phyloP scores from a whole-genome alignment of 92 coral and sea anemone genomes.

The Parazoanthus swiftii region DNA sequence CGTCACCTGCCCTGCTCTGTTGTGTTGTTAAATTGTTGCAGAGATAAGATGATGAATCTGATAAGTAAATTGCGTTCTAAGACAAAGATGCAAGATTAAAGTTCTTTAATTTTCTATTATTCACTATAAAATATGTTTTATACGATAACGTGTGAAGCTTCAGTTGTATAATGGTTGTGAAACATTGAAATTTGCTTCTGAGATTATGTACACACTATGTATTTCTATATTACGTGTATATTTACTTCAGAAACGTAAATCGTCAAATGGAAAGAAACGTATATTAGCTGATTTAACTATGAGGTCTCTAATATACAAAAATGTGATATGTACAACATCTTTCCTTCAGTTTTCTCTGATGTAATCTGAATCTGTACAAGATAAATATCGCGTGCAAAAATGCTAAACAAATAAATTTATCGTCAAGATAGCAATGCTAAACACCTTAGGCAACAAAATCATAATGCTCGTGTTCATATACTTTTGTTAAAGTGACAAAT shows the following conservation, averaged over 20 bases:
- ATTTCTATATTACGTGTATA: not conserved
- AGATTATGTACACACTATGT: not conserved
- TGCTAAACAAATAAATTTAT: conserved; percentile 35
- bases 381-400: conserved; percentile 25
- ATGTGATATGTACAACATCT: conserved; percentile 14
- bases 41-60: conserved; percentile 19
- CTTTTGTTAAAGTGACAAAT: conserved; percentile 30
- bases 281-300: not conserved
- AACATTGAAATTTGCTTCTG: not conserved
- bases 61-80: conserved; percentile 2
- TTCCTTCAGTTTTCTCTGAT: not conserved
- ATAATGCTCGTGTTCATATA: conserved; percentile 7
- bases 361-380: conserved; percentile 21
- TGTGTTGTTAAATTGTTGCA: conserved; percentile 17
- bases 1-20: not conserved
- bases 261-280: not conserved
- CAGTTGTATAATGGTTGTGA: not conserved
- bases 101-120: not conserved
- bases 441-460: conserved; percentile 4
- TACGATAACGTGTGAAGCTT: not conserved
- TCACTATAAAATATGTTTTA: not conserved
- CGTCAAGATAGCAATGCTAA: conserved; percentile 27
- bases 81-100: not conserved
- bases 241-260: not conserved
- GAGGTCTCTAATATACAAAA: not conserved